Percentiles rank a stretch among this genome's conserved stretches.
Conservation (phyloP, 2,113 vertebrate species). For the Indicator maculatus region DNA sequence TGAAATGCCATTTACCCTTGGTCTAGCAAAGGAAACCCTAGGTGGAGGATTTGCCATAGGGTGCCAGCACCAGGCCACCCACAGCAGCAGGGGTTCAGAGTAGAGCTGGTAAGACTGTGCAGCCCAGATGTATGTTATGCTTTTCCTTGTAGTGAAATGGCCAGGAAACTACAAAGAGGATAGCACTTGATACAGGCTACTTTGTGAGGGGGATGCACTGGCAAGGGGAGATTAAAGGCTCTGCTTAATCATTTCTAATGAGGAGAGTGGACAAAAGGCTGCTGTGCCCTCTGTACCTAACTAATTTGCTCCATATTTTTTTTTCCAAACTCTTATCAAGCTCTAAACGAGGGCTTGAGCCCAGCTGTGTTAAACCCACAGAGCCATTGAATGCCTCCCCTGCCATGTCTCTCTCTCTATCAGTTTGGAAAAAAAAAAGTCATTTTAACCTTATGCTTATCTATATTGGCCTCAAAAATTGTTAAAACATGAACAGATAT, state of each 20-base stretch:
- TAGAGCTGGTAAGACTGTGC: background rate
- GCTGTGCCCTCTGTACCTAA: background rate
- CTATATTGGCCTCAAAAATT: background rate
- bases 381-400: background rate
- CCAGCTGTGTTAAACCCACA: background rate
- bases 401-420: too few species aligned
- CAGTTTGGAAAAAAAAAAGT: background rate
- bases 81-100: rapidly evolving
- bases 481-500: background rate
- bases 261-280: background rate
- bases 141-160: background rate
- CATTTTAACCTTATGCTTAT: background rate
- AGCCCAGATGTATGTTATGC: background rate
- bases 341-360: background rate
- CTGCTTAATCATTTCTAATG: background rate
- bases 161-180: background rate
- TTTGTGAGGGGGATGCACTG: background rate
- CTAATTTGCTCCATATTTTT: background rate
- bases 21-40: background rate
- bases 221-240: background rate
- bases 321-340: background rate
- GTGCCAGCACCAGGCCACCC: background rate
- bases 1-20: background rate
- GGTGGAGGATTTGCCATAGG: background rate
- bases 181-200: background rate